phyloP scores from a whole-genome alignment of 2,888 invertebrate species.

The Drosophila borealis region DNA sequence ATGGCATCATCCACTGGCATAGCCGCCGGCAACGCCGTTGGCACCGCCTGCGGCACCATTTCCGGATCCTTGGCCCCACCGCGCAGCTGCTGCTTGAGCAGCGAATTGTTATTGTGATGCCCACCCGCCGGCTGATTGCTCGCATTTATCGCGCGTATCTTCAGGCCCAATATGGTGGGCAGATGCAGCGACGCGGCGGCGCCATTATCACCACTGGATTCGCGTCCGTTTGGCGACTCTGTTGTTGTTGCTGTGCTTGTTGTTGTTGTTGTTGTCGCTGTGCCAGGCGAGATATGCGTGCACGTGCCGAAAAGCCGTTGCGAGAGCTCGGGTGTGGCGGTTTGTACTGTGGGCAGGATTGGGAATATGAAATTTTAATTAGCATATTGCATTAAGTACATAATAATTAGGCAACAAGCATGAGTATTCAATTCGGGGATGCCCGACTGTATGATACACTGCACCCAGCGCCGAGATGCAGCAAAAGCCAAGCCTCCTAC shows the following conservation, averaged over 20 bases:
- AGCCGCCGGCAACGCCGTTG: conserved; percentile 1
- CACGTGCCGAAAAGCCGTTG: conserved; percentile 82
- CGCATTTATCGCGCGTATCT: conserved; percentile 75
- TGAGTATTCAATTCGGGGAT: not conserved
- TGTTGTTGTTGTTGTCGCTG: conserved; percentile 18
- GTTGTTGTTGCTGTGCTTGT: conserved; percentile 16
- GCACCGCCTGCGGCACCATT: conserved; percentile 10
- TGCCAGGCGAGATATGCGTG: conserved; percentile 23
- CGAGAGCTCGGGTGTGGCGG: conserved; percentile 82
- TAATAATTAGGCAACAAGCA: not conserved
- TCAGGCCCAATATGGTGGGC: conserved; percentile 81
- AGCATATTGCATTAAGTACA: not conserved
- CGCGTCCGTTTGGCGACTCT: conserved; percentile 7
- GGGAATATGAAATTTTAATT: not conserved
- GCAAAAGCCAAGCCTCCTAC: too few relatives aligned
- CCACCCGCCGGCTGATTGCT: conserved; percentile 24
- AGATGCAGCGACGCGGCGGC: conserved; percentile 65
- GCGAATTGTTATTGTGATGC: conserved; percentile 60
- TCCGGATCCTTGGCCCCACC: conserved; percentile 77
- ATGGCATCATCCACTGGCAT: conserved; percentile 40
- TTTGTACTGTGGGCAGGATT: conserved; percentile 53
- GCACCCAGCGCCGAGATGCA: not conserved
- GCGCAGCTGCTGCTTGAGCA: conserved; percentile 83
- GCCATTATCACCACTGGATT: conserved; percentile 44
- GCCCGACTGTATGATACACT: not conserved